Base-by-base conservation (phyloP, 2,888 invertebrate species). In the Philhelius pedissequus region DNA sequence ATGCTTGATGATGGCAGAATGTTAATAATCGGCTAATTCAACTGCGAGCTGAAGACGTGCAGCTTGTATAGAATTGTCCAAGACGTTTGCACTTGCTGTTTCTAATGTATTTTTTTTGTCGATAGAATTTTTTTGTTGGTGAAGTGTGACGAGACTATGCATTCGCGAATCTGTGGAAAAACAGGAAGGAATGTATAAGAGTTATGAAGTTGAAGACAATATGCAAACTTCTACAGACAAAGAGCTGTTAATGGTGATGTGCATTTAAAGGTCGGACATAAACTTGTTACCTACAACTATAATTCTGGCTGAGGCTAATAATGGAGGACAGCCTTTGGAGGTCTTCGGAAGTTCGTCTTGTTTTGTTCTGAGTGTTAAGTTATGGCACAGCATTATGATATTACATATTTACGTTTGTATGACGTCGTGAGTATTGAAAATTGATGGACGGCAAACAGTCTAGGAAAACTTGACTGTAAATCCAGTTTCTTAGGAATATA, bases 311-410 rank as follows among this genome's bases (percentile, higher is more conserved):
- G 38, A 69, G n/a, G 52, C 27, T 52, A 15, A 7, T 25, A 43
- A 35, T 54, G 70, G 80, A 70, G 80, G 80, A 35, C 80, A 56
- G 9, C 27, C 2, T 70, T 81, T 27, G n/a, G 80, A 81, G 80
- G 80, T 81, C 75, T 81, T 81, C 80, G 80, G 80, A 75, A 81
- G 80, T 75, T 62, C 32, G 54, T 52, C 58, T 43, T 60, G 38
- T 54, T 32, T 74, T 20, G 40, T 32, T 22, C 1, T 35, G 15
- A 11, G 9, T 56, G 18, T 18, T 50, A 50, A 18, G 3, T 40
- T 15, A 40, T n/a, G n/a, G n/a, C n/a, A 40, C 3, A 8, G 2
- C 15, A 40, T 15, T 3, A 15, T 15, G 15, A n/a, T n/a, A n/a
- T n/a, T n/a, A n/a, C n/a, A n/a, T n/a, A n/a, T 8, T 15, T 3